Evolutionary conservation across 2,888 invertebrate genomes (phyloP).

Genomic region (Lochmaea capreae): DNA sequence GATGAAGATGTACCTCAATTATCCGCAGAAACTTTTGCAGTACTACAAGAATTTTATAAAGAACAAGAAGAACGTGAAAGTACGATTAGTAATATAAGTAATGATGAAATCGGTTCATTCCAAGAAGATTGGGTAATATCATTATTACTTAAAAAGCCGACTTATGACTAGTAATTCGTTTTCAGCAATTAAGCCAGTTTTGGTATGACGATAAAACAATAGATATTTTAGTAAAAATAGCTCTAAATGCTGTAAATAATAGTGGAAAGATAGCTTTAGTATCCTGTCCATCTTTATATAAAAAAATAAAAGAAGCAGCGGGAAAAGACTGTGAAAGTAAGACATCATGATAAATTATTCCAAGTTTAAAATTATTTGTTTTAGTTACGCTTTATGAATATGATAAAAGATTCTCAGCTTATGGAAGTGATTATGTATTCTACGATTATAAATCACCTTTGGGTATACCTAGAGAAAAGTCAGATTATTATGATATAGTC

Average conservation of each 20-base stretch:
- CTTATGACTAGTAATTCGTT: constrained; percentile 15
- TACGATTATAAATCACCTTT: constrained; percentile 91
- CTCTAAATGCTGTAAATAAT: constrained; percentile 68
- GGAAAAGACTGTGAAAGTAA: constrained; percentile 51
- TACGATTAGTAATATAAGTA: constrained; percentile 61
- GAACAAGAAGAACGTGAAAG: constrained; percentile 76
- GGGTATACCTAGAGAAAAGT: constrained; percentile 72
- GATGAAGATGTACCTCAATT: constrained; percentile 76
- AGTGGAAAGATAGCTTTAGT: constrained; percentile 81
- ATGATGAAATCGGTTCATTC: constrained; percentile 69
- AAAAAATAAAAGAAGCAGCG: constrained; percentile 70
- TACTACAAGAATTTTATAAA: constrained; percentile 80
- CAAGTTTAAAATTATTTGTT: constrained; percentile 35
- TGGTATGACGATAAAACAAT: constrained; percentile 93
- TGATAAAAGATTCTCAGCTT: constrained; percentile 84
- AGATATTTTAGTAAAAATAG: constrained; percentile 75
- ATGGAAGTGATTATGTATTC: constrained; percentile 81
- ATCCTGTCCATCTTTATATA: constrained; percentile 90
- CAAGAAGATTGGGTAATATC: constrained; percentile 84
- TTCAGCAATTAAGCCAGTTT: constrained; percentile 96
- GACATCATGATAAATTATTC: background rate
- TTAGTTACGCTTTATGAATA: constrained; percentile 73
- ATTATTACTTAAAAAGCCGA: constrained; percentile 19
- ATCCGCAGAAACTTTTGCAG: constrained; percentile 78
- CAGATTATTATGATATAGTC: constrained; percentile 80